Conservation (phyloP, 2,113 vertebrate species). For the Paradoxurus hermaphroditus region DNA sequence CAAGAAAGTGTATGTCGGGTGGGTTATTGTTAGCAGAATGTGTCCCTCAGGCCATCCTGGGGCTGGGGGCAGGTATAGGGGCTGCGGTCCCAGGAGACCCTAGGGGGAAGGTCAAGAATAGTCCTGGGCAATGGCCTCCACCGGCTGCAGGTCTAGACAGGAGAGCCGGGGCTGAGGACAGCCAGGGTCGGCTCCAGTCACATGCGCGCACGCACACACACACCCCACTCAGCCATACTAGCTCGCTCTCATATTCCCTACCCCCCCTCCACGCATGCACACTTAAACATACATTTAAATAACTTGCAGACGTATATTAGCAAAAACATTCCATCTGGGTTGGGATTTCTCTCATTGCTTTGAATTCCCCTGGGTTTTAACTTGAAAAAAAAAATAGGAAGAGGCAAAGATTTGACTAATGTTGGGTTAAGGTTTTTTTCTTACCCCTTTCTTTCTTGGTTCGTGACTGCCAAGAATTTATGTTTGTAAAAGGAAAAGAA, state of each 20-base stretch:
- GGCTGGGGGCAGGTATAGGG: background rate
- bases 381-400: conserved; percentile 69
- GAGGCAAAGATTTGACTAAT: conserved; percentile 78
- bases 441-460: conserved; percentile 74
- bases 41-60: background rate
- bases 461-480: conserved; percentile 79
- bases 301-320: conserved; percentile 79
- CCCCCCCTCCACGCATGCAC: background rate
- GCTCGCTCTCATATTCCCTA: background rate
- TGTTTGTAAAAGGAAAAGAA: conserved; percentile 80
- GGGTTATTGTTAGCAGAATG: background rate
- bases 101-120: background rate
- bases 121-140: background rate
- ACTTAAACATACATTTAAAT: conserved; percentile 75
- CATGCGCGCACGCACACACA: background rate
- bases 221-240: background rate
- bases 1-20: background rate
- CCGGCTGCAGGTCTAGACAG: background rate
- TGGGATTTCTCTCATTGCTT: conserved; percentile 79
- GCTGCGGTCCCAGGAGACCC: background rate
- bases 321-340: conserved; percentile 79
- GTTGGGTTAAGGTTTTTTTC: conserved; percentile 73
- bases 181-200: background rate
- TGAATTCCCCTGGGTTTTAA: conserved; percentile 75
- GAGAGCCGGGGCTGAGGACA: background rate